Percentiles rank a stretch among this genome's conserved stretches.
Evolutionary conservation across 2,888 invertebrate species (phyloP).

Genomic region (Brassicogethes aeneus): DNA sequence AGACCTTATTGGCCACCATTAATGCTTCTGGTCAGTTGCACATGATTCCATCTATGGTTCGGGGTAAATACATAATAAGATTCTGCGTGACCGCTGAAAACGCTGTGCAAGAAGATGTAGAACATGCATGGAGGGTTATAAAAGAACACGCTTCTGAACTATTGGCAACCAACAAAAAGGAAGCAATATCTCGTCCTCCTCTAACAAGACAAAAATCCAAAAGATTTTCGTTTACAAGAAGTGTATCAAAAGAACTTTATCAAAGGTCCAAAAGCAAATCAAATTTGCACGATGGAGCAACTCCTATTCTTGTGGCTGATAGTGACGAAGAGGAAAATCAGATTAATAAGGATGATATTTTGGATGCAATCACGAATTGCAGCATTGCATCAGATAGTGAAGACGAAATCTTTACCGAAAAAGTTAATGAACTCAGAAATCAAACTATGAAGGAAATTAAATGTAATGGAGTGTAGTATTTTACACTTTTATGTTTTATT

Average conservation of each 20-base stretch:
- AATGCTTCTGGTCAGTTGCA: constrained; percentile 78
- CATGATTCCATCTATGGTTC: constrained; percentile 76
- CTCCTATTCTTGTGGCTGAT: constrained; percentile 47
- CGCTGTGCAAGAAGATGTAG: constrained; percentile 65
- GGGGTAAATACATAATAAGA: constrained; percentile 61
- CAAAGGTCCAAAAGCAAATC: constrained; percentile 44
- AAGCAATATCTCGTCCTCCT: constrained; percentile 40
- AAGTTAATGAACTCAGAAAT: constrained; percentile 22
- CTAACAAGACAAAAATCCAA: constrained; percentile 46
- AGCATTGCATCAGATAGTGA: constrained; percentile 16
- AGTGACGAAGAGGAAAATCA: constrained; percentile 34
- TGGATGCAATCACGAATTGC: constrained; percentile 21
- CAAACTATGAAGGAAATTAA: constrained; percentile 19
- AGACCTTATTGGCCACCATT: constrained; percentile 65
- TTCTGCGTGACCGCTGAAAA: constrained; percentile 77
- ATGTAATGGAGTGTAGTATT: constrained; percentile 21
- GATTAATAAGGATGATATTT: constrained; percentile 19
- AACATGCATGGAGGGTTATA: constrained; percentile 56
- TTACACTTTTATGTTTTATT: too few species aligned
- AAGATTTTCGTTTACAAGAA: constrained; percentile 49
- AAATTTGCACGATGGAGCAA: constrained; percentile 47
- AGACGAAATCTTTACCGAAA: constrained; percentile 25
- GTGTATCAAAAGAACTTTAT: constrained; percentile 47
- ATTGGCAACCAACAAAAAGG: constrained; percentile 35
- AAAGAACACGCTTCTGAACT: constrained; percentile 51